Conservation (phyloP, 2,888 invertebrate genomes). For the Drosophila paranaensis region DNA sequence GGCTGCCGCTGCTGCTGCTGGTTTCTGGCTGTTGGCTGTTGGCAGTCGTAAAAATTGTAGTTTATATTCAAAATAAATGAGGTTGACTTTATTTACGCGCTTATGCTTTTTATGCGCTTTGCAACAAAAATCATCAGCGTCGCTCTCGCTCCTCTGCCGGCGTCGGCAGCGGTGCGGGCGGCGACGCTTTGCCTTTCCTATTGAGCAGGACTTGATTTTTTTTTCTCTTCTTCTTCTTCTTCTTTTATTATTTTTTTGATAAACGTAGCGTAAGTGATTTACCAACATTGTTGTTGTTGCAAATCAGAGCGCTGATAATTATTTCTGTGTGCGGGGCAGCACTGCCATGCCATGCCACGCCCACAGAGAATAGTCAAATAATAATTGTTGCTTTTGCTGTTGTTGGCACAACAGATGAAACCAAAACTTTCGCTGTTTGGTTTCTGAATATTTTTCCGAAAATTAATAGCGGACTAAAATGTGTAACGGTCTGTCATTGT, state of each 20-base stretch:
- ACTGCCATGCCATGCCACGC: constrained; percentile 4
- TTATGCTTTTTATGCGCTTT: constrained; percentile 80
- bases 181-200: not conserved
- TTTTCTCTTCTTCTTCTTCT: not conserved
- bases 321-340: constrained; percentile 48
- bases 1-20: constrained; percentile 29
- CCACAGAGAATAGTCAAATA: constrained; percentile 32
- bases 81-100: constrained; percentile 80
- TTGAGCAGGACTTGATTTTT: constrained; percentile 10
- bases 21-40: constrained; percentile 54
- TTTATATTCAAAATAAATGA: constrained; percentile 80
- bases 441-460: constrained; percentile 66
- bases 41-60: constrained; percentile 79
- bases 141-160: not conserved
- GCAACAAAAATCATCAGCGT: constrained; percentile 56
- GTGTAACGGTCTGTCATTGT: constrained; percentile 71
- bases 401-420: constrained; percentile 38
- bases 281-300: constrained; percentile 39
- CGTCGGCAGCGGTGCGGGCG: constrained; percentile 45
- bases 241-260: constrained; percentile 16
- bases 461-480: constrained; percentile 74
- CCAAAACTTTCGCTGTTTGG: constrained; percentile 45
- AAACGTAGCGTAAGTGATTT: constrained; percentile 72
- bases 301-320: constrained; percentile 62
- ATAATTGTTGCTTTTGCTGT: constrained; percentile 46